Percentiles rank a stretch among this genome's conserved stretches.
Conservation (phyloP, 2,888 invertebrate species). For the Cryptus armator region DNA sequence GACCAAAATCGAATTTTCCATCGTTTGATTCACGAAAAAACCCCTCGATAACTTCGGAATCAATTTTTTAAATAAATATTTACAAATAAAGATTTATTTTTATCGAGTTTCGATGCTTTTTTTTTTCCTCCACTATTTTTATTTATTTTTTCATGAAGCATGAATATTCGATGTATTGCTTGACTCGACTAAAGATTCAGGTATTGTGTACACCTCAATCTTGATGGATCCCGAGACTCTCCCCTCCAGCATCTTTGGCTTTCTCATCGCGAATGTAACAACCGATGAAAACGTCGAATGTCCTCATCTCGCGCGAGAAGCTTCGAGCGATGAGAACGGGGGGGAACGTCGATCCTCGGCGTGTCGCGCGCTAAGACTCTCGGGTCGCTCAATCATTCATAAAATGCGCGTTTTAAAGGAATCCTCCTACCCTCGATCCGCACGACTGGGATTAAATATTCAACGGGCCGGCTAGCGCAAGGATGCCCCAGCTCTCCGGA, state of each 20-base stretch:
- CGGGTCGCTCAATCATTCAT: constrained; percentile 78
- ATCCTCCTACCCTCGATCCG: constrained; percentile 70
- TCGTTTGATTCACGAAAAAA: too few relatives aligned
- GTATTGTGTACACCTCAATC: constrained; percentile 48
- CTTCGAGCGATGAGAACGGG: constrained; percentile 32
- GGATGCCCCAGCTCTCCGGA: constrained; percentile 41
- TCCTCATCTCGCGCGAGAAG: background rate
- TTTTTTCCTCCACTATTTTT: background rate
- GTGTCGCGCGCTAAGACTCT: constrained; percentile 55
- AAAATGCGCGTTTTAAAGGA: constrained; percentile 79
- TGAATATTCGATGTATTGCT: constrained; percentile 51
- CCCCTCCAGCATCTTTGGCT: constrained; percentile 5
- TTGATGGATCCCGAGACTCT: constrained; percentile 48
- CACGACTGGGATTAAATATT: constrained; percentile 77
- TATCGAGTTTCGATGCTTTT: background rate
- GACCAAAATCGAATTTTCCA: too few relatives aligned
- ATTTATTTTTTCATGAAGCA: constrained; percentile 7
- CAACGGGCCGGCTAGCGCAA: constrained; percentile 68
- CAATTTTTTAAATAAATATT: background rate
- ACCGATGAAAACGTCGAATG: constrained; percentile 39
- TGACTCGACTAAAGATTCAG: constrained; percentile 21
- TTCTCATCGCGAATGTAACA: constrained; percentile 41
- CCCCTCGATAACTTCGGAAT: too few relatives aligned
- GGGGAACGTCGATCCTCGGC: constrained; percentile 12
- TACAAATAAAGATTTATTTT: background rate